Conservation (phyloP, 2,888 invertebrate species). For the Lordiphosa andalusiaca region DNA sequence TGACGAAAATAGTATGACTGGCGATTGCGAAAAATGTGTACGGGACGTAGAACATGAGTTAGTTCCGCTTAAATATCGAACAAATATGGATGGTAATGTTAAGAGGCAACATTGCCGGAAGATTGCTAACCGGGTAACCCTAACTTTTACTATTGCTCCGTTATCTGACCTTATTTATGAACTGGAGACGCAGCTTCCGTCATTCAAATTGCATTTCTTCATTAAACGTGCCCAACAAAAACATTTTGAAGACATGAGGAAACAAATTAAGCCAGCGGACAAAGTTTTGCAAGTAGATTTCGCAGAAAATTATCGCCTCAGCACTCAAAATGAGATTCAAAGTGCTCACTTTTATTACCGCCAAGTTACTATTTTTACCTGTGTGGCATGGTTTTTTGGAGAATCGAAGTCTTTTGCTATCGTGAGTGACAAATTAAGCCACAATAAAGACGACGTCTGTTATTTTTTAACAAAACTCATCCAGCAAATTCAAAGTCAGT, state of each 20-base stretch:
- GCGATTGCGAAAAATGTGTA: too few species aligned
- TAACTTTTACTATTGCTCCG: too few species aligned
- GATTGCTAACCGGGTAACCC: too few species aligned
- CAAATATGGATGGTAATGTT: too few species aligned
- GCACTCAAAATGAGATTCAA: constrained; percentile 24
- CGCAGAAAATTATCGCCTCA: constrained; percentile 23
- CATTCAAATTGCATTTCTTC: too few species aligned
- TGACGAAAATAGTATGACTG: too few species aligned
- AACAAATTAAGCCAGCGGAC: neutral
- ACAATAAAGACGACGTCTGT: constrained; percentile 11
- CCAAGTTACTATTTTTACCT: constrained; percentile 29
- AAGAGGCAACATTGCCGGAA: too few species aligned
- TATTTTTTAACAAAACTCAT: constrained; percentile 9
- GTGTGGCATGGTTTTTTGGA: constrained; percentile 3
- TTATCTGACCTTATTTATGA: too few species aligned
- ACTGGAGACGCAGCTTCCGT: too few species aligned
- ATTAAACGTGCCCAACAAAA: constrained; percentile 17
- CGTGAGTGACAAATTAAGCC: constrained; percentile 1
- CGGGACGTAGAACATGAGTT: too few species aligned
- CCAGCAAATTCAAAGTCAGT: constrained; percentile 18
- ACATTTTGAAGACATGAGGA: constrained; percentile 5
- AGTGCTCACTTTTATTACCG: constrained; percentile 26
- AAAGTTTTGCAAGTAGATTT: constrained; percentile 24
- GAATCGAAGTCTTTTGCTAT: constrained; percentile 2
- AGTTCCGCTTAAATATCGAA: too few species aligned